Percentiles rank a stretch among this genome's conserved stretches.
Evolutionary conservation across 1,140 invertebrate species (phyloP).

Genomic region (Heliconius congener): DNA sequence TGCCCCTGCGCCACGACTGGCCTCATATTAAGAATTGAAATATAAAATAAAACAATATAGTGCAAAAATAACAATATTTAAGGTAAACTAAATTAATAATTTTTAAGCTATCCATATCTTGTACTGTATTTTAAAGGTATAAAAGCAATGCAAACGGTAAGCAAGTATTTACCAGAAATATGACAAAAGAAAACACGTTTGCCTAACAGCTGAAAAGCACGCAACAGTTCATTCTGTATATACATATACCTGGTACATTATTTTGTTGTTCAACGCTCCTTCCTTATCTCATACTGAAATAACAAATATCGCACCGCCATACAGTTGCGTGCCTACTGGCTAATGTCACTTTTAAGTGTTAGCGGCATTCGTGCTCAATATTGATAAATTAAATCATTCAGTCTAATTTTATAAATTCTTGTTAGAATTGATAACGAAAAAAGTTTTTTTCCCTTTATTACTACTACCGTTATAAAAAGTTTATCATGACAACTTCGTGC

Average conservation of each 20-base stretch:
- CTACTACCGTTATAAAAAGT: no score
- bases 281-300: conserved; percentile 4
- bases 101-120: neutral
- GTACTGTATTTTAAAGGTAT: neutral
- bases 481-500: no score
- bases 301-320: conserved; percentile 3
- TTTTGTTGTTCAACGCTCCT: neutral
- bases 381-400: neutral
- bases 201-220: neutral
- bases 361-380: neutral
- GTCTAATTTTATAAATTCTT: neutral
- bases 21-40: no score
- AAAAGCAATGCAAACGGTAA: neutral
- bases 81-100: neutral
- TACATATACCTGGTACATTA: neutral
- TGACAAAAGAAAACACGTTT: conserved; percentile 2
- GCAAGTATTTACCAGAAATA: neutral
- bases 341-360: neutral
- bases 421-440: no score
- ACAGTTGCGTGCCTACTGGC: neutral
- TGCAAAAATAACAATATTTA: neutral
- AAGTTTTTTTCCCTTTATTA: no score
- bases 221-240: neutral
- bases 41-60: no score
- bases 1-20: no score